These are phyloP conservation scores for Dryoscopus gambensis DNA, from an alignment of 2,113 vertebrate species.

Conservation along the genomic window DNA sequence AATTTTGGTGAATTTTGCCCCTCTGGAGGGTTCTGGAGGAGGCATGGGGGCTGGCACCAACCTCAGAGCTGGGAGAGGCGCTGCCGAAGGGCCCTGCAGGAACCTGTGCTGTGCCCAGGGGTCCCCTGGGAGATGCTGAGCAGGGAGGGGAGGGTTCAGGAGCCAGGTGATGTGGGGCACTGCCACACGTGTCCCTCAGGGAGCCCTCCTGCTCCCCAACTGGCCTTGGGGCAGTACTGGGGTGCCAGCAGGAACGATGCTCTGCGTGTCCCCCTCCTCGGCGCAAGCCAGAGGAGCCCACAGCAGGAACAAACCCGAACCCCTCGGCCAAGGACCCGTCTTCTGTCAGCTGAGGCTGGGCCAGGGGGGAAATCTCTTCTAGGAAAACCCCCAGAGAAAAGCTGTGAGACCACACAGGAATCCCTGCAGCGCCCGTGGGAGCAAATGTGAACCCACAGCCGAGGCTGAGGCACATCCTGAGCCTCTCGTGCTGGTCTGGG, in stretches of 20 bases:
- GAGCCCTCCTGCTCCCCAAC: background rate
- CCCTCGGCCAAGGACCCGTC: background rate
- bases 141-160: background rate
- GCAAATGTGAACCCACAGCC: rapidly evolving
- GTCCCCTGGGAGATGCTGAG: background rate
- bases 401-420: background rate
- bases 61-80: rapidly evolving
- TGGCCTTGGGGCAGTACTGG: rapidly evolving
- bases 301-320: background rate
- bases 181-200: background rate
- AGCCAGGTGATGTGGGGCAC: background rate
- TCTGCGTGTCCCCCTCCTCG: rapidly evolving
- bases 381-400: background rate
- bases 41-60: background rate
- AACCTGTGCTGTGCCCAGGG: background rate
- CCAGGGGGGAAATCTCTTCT: background rate
- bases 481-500: rapidly evolving
- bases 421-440: rapidly evolving
- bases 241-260: background rate
- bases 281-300: background rate
- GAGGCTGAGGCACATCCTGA: background rate
- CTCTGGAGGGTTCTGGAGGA: background rate
- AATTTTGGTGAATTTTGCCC: background rate
- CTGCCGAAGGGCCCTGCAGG: background rate
- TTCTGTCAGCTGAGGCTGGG: background rate